phyloP scores from a whole-genome alignment of 1,140 invertebrate species.

The Drosophila pruinosa region DNA sequence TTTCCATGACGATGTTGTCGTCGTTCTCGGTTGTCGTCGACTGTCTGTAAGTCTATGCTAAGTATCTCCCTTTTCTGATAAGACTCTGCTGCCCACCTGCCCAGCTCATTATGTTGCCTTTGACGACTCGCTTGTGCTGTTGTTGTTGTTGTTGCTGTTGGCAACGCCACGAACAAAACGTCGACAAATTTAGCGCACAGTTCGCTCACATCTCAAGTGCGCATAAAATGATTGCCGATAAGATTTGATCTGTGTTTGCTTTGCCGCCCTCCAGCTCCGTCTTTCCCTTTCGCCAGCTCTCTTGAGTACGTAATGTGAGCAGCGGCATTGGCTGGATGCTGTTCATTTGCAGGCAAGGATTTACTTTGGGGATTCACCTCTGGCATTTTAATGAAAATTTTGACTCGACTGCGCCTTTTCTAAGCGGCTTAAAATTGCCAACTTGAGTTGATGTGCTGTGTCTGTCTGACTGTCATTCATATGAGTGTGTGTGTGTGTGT shows the following conservation, averaged over 20 bases:
- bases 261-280: not conserved
- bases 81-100: constrained; percentile 59
- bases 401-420: constrained; percentile 26
- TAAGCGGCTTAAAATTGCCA: constrained; percentile 74
- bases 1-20: constrained; percentile 79
- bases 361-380: constrained; percentile 53
- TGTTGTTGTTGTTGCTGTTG: not conserved
- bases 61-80: constrained; percentile 57
- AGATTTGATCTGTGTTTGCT: constrained; percentile 78
- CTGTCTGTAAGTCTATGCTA: constrained; percentile 13
- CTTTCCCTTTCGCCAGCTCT: not conserved
- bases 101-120: constrained; percentile 63
- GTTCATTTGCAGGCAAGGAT: constrained; percentile 28
- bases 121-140: not conserved
- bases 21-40: not conserved
- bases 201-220: constrained; percentile 44
- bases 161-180: constrained; percentile 54
- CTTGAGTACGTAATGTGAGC: constrained; percentile 6
- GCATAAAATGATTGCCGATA: constrained; percentile 79
- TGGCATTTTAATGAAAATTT: constrained; percentile 75
- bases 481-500: not conserved
- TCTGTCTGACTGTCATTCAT: constrained; percentile 7
- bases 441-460: not conserved
- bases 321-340: constrained; percentile 1
- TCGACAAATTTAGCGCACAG: constrained; percentile 55